Evolutionary conservation across 2,888 invertebrate genomes (phyloP), one percentile per base, ranked within the genome.

Genomic region (Neoaliturus tenellus): DNA sequence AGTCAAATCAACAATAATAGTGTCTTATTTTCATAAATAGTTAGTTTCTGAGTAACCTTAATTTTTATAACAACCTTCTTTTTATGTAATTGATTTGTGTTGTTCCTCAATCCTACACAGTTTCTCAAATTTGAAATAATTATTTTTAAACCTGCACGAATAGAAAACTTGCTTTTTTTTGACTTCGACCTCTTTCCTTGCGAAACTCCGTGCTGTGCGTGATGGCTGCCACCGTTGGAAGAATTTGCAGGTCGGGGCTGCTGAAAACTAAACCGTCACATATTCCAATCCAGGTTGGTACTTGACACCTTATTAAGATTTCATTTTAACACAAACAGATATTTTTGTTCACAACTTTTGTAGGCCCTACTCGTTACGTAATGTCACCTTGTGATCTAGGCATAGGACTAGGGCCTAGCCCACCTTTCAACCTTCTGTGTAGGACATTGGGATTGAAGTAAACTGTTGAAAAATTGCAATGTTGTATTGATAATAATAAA

Each of bases 141-240:
- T n/a, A n/a, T n/a, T n/a, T n/a, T n/a, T n/a, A n/a, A n/a, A n/a
- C n/a, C n/a, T n/a, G n/a, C n/a, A n/a, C n/a, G 10, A 35, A 48
- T 23, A 55, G 55, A 8, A 55, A 31, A 28, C 62, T 28, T 62
- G 2, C 62, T 2, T 4, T 4, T 55, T 62, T 62, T 62, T 62
- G 62, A 62, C 62, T 62, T 31, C 62, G 62, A 62, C 62, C 62
- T 62, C 31, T 31, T 62, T 62, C 31, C 17, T 31, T 28, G 6
- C 58, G 3, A 62, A 28, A 28, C 4, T 62, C 28, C 62, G 62
- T 62, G 62, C 58, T 71, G 41, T 35, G 31, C 84, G 75, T 84
- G 58, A 97, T 97, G 97, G 96, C 96, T 94, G 96, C 96, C 92
- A 94, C 95, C 91, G 94, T 96, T 91, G 95, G 96, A 92, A 94